phyloP scores from a whole-genome alignment of 2,113 vertebrate species.

The Gavia stellata region DNA sequence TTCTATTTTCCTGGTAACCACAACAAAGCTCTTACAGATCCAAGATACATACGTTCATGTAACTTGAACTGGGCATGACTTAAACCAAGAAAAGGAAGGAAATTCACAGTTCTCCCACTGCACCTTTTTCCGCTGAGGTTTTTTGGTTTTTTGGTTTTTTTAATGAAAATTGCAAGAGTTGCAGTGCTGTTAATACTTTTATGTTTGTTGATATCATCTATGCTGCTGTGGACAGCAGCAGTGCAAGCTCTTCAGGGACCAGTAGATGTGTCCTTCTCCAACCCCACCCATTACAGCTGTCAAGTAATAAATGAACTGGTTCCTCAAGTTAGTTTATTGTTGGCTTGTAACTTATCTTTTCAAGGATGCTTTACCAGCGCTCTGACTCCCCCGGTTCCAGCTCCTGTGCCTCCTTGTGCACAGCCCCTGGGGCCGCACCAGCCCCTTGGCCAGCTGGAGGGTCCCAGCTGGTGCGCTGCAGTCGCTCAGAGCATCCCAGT shows the following conservation, averaged over 20 bases:
- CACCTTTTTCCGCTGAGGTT: background rate
- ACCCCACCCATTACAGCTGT: background rate
- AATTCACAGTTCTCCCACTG: background rate
- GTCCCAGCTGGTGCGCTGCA: conserved; percentile 29
- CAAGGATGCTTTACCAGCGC: background rate
- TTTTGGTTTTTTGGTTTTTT: background rate
- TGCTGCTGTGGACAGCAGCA: background rate
- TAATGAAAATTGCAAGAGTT: background rate
- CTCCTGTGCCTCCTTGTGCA: background rate
- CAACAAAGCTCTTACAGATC: background rate
- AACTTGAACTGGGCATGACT: background rate
- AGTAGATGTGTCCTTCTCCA: background rate
- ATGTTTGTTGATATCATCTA: background rate
- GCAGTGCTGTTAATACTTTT: background rate
- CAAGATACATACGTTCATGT: background rate
- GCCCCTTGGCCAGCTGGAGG: conserved; percentile 5
- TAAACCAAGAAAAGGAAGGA: background rate
- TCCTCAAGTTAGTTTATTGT: background rate
- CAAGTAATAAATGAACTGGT: background rate
- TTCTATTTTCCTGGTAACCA: conserved; percentile 1
- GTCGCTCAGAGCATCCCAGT: background rate
- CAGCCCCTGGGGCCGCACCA: background rate
- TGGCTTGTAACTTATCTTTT: background rate
- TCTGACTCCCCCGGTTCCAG: background rate
- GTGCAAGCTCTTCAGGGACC: background rate